phyloP scores from a whole-genome alignment of 92 coral and sea anemone genomes.

The Zoanthus solanderi region DNA sequence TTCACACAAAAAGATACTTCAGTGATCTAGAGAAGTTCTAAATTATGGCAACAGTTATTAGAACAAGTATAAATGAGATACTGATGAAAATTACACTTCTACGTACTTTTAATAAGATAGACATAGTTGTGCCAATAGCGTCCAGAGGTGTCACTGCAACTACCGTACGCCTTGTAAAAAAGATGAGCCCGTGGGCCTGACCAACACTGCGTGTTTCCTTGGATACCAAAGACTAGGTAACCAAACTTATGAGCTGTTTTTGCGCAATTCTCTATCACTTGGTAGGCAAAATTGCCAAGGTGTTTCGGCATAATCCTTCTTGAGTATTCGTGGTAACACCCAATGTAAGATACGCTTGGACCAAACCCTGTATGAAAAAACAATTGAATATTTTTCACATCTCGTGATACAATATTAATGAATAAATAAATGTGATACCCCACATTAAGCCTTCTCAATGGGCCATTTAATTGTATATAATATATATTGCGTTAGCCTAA shows the following conservation, averaged over 20 bases:
- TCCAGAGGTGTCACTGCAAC: neutral
- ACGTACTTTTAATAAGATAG: slow-evolving; percentile 13
- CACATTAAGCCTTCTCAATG: too few relatives aligned
- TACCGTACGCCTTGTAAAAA: neutral
- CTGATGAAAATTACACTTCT: too few relatives aligned
- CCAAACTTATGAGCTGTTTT: slow-evolving; percentile 8
- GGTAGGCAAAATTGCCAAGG: neutral
- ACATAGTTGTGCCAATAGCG: neutral
- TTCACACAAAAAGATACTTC: too few relatives aligned
- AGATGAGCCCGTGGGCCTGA: slow-evolving; percentile 31
- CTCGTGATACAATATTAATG: neutral
- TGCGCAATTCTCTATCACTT: neutral
- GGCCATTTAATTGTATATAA: too few relatives aligned
- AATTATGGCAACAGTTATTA: too few relatives aligned
- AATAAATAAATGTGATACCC: neutral
- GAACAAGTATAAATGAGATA: too few relatives aligned
- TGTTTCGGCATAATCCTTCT: neutral
- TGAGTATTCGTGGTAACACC: neutral
- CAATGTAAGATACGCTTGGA: neutral
- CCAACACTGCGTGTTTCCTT: slow-evolving; percentile 23
- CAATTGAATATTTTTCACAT: neutral
- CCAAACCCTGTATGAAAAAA: neutral
- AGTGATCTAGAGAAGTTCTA: too few relatives aligned
- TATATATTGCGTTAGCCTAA: too few relatives aligned
- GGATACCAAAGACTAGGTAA: slow-evolving; percentile 31